A percentile compares a stretch with the other conserved stretches of the same genome.
phyloP scores from a whole-genome alignment of 2,888 invertebrate genomes.

The Exephanes ischioxanthus region DNA sequence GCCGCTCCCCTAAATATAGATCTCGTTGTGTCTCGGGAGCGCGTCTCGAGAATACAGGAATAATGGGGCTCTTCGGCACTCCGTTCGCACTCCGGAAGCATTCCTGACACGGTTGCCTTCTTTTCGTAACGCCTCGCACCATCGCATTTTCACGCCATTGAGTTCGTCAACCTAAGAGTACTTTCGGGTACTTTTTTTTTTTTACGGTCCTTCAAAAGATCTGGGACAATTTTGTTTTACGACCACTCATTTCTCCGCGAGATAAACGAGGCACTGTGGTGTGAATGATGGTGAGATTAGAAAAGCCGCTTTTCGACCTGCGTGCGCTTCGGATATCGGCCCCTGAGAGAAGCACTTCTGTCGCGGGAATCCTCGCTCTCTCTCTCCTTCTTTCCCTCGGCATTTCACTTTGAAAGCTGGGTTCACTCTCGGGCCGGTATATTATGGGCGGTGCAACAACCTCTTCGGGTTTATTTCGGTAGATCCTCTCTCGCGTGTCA shows the following conservation, averaged over 20 bases:
- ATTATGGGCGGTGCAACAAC: slow-evolving; percentile 81
- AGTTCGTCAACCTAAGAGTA: slow-evolving; percentile 25
- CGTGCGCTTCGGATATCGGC: slow-evolving; percentile 20
- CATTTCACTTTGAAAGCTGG: slow-evolving; percentile 56
- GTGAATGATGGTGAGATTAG: slow-evolving; percentile 3
- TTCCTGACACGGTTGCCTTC: slow-evolving; percentile 63
- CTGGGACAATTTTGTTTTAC: slow-evolving; percentile 45
- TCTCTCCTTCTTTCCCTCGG: slow-evolving; percentile 26
- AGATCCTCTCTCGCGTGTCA: slow-evolving; percentile 75
- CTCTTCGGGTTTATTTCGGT: slow-evolving; percentile 82
- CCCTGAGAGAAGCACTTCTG: slow-evolving; percentile 30
- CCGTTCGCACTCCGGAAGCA: slow-evolving; percentile 73
- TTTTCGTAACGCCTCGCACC: slow-evolving; percentile 32
- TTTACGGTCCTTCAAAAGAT: not conserved
- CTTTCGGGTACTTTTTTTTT: not conserved
- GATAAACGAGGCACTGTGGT: slow-evolving; percentile 15
- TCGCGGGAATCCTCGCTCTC: slow-evolving; percentile 12
- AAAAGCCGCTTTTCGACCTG: slow-evolving; percentile 22
- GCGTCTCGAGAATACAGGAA: slow-evolving; percentile 76
- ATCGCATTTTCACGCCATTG: slow-evolving; percentile 3
- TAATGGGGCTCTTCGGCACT: slow-evolving; percentile 79
- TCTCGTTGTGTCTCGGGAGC: slow-evolving; percentile 72
- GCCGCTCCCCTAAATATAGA: slow-evolving; percentile 77
- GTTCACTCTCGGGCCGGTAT: slow-evolving; percentile 53
- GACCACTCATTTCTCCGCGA: slow-evolving; percentile 23